Conservation (phyloP, 2,797 vertebrate species). For the Halcyon leucocephala region DNA sequence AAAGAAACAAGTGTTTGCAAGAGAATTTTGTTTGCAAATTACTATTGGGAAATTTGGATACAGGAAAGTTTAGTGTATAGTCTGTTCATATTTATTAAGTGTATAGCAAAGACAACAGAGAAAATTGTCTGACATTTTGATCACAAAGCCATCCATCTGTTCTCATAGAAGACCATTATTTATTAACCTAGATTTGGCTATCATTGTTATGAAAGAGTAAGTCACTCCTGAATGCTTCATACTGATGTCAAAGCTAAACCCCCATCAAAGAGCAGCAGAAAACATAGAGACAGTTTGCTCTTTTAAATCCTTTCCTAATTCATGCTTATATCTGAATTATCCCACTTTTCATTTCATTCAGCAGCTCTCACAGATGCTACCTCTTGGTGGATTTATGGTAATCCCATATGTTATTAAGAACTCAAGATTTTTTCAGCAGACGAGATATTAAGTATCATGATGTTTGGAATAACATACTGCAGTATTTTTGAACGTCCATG, state of each 20-base stretch:
- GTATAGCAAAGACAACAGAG: neutral
- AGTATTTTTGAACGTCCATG: neutral
- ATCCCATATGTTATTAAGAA: neutral
- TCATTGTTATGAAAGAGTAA: neutral
- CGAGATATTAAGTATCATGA: neutral
- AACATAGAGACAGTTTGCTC: neutral
- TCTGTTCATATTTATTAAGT: neutral
- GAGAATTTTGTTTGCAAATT: neutral
- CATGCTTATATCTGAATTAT: constrained; percentile 30
- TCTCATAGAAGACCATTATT: neutral
- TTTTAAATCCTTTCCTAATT: constrained; percentile 39
- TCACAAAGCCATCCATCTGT: neutral
- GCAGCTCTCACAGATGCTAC: constrained; percentile 9
- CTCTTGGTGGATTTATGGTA: constrained; percentile 50
- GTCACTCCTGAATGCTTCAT: neutral
- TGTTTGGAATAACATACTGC: neutral
- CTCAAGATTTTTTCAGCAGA: neutral
- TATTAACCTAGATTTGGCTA: neutral
- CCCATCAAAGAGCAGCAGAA: neutral
- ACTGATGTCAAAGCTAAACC: neutral
- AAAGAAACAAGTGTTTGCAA: neutral
- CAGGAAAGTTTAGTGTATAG: neutral
- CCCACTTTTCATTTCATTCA: constrained; percentile 16
- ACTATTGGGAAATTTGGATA: neutral
- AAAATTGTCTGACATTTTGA: neutral